Evolutionary conservation across 2,888 invertebrate species (phyloP), one percentile per base, ranked within the genome.

Genomic region (Dryobotodes eremita): DNA sequence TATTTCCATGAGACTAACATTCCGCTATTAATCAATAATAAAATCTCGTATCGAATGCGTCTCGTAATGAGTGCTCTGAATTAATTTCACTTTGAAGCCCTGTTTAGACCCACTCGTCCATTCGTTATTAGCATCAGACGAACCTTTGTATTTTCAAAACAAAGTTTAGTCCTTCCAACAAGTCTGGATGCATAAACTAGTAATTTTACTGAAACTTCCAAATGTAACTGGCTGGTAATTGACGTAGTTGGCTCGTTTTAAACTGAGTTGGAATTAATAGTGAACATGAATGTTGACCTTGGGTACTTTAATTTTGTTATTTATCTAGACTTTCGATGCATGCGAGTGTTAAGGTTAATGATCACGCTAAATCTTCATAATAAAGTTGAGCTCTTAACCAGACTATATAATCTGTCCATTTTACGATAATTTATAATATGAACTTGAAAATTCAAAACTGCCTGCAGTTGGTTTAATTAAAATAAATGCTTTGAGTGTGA

Each of bases 181-280:
- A 55, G 81, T 71, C 80, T 71, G 17, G 11, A 72, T 46, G 65
- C 53, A 55, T 48, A 48, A 65, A 76, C 72, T 57, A 46, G 76
- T 42, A 48, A 70, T 85, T 83, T 73, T 48, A 82, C 72, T 72
- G 57, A 46, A 69, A 70, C 53, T n/a, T 75, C 61, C 82, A 42
- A 80, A 75, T 66, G 75, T 81, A 70, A 85, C 75, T 71, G 46
- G 65, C 82, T 85, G 65, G n/a, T 83, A 83, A 83, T 85, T 71
- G 65, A 64, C n/a, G 64, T 48, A 82, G 85, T 85, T 83, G 55
- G 62, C 70, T 65, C 48, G 75, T 82, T 83, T 48, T 36, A 75
- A 82, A 85, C 72, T 73, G 13, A 76, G 66, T 82, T 82, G 13
- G 64, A 72, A 71, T 78, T 73, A 78, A 73, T 82, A 55, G 62